Base-by-base conservation (phyloP, 2,888 invertebrate species). In the Omphaloscelis lunosa region DNA sequence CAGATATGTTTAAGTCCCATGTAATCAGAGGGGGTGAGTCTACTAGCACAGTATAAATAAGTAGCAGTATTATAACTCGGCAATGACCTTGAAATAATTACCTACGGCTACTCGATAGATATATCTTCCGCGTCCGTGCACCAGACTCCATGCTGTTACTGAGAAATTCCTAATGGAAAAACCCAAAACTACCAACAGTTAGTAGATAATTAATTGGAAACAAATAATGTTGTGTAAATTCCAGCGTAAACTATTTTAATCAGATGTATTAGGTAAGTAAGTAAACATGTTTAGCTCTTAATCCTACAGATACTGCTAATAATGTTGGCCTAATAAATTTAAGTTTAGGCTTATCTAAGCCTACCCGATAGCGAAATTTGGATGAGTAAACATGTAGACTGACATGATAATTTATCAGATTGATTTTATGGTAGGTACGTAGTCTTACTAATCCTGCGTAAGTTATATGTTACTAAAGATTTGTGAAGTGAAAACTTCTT, bases 311-410 rank as follows among this genome's bases (percentile, higher is more conserved):
- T 15, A 74, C 70, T 39, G 23, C 72, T 77, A 75, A 75, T 71
- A 78, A 72, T 73, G 48, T 77, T 73, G 63, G 34, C 41, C 69
- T 87, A 80, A 71, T 88, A 88, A 86, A 87, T 88, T 84, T 68
- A 80, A 80, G 75, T 84, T 73, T 1, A 79, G 69, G 84, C 87
- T 88, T 87, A 88, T 86, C 79, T 82, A 75, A 76, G 79, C 78
- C 74, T 48, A 76, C 39, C 69, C 63, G 80, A 84, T 83, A 73
- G 72, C 69, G 39, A 84, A 88, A 69, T 87, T 87, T 73, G 41
- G 73, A 67, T 66, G 62, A 62, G 81, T 77, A 78, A 72, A 80
- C 82, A 75, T 76, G 75, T 58, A 62, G 71, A 72, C 69, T 75
- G 74, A 80, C 80, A 68, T 71, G 70, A 79, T 79, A 83, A 82